These are phyloP conservation scores for Ceratotherium simum DNA, from an alignment of 2,113 vertebrate genomes.

Conservation along the genomic window DNA sequence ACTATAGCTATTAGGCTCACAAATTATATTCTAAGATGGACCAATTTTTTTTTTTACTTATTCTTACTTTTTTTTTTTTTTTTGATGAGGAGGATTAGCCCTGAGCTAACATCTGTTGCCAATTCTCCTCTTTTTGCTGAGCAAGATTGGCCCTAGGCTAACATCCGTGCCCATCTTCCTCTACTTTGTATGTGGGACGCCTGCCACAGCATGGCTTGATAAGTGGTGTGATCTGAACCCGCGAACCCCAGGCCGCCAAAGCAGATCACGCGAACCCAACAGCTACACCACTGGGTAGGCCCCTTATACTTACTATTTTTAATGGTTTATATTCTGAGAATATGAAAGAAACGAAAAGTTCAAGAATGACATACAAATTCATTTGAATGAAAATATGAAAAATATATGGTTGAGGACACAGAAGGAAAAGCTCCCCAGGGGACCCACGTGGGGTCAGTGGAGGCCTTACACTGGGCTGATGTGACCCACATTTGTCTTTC, in stretches of 20 bases:
- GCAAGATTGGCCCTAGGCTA: too few relatives aligned
- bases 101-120: too few relatives aligned
- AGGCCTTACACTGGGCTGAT: background rate
- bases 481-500: slow-evolving; percentile 4
- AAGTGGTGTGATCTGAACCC: too few relatives aligned
- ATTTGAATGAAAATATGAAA: background rate
- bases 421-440: background rate
- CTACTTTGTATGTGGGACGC: too few relatives aligned
- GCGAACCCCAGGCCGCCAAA: too few relatives aligned
- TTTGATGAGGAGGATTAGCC: too few relatives aligned
- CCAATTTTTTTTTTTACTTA: background rate
- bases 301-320: background rate
- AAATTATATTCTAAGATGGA: background rate
- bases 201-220: too few relatives aligned
- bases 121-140: too few relatives aligned
- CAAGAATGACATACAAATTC: background rate
- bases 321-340: background rate
- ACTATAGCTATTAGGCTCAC: background rate
- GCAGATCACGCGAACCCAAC: too few relatives aligned
- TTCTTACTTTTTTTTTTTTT: background rate
- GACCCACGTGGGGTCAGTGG: background rate
- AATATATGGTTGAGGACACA: background rate
- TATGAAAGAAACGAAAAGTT: background rate
- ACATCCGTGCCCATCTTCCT: too few relatives aligned
- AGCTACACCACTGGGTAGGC: too few relatives aligned